These are phyloP conservation scores for Ursus arctos DNA, from an alignment of 2,113 vertebrate species.

Conservation along the genomic window DNA sequence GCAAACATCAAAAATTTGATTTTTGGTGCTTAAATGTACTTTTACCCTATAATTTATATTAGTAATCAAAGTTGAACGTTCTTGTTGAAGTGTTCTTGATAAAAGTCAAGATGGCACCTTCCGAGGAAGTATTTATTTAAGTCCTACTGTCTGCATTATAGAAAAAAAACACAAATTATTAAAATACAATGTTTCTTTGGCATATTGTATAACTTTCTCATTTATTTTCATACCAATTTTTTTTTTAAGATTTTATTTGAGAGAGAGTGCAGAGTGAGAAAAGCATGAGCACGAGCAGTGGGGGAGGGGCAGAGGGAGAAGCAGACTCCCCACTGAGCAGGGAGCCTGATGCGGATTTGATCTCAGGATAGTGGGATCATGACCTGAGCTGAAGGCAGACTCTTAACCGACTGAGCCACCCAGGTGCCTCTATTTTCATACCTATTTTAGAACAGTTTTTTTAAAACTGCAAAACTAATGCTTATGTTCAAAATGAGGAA, in stretches of 20 bases:
- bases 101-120: background rate
- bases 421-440: background rate
- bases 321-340: too few relatives aligned
- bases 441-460: background rate
- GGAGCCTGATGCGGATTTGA: too few relatives aligned
- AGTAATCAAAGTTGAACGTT: background rate
- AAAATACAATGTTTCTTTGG: background rate
- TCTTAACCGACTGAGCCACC: too few relatives aligned
- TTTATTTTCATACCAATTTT: constrained; percentile 36
- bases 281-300: too few relatives aligned
- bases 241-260: too few relatives aligned
- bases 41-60: background rate
- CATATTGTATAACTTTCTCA: background rate
- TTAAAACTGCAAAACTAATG: background rate
- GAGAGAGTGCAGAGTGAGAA: too few relatives aligned
- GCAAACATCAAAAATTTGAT: background rate
- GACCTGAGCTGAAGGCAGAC: too few relatives aligned
- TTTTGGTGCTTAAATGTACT: background rate
- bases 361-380: too few relatives aligned
- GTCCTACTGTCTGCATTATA: background rate
- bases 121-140: background rate
- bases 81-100: background rate
- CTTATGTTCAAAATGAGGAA: background rate
- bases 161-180: constrained; percentile 21
- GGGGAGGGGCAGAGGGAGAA: too few relatives aligned